A percentile compares a stretch with the other conserved stretches of the same genome.
These are phyloP conservation scores for Apodemus sylvaticus DNA, from an alignment of 2,113 vertebrate genomes.

Conservation along the genomic window DNA sequence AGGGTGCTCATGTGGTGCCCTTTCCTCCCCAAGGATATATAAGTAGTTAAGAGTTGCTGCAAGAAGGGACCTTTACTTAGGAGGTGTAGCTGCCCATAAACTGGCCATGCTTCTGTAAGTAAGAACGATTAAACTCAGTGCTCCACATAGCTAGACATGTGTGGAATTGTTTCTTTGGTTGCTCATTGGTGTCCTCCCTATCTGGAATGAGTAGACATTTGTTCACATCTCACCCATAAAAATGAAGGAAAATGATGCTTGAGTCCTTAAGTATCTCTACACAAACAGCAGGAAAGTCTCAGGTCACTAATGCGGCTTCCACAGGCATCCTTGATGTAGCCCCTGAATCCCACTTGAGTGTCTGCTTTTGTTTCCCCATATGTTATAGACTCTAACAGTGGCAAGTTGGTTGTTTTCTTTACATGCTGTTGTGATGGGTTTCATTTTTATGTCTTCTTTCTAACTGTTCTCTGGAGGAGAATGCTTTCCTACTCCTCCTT, in stretches of 20 bases:
- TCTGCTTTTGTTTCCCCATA: not conserved
- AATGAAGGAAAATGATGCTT: not conserved
- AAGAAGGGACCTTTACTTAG: not conserved
- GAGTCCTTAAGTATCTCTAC: not conserved
- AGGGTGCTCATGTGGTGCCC: too few species aligned
- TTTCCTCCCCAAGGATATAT: not conserved
- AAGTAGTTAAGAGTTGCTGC: not conserved
- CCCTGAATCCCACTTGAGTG: not conserved
- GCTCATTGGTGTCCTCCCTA: not conserved
- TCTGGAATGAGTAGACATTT: not conserved
- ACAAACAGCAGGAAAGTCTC: not conserved
- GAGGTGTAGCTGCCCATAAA: not conserved
- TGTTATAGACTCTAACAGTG: not conserved
- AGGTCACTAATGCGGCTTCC: conserved; percentile 5
- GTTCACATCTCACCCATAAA: not conserved
- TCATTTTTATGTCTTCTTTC: conserved; percentile 1
- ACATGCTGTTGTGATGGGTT: not conserved
- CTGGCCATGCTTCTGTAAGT: not conserved
- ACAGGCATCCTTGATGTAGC: not conserved
- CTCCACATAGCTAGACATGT: not conserved
- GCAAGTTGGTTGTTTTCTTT: not conserved
- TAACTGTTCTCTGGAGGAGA: not conserved
- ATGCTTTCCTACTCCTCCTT: not conserved
- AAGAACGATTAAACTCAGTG: not conserved
- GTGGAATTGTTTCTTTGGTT: not conserved